These are phyloP conservation scores for Bombus cullumanus DNA, from an alignment of 1,140 invertebrate genomes.

Conservation along the genomic window DNA sequence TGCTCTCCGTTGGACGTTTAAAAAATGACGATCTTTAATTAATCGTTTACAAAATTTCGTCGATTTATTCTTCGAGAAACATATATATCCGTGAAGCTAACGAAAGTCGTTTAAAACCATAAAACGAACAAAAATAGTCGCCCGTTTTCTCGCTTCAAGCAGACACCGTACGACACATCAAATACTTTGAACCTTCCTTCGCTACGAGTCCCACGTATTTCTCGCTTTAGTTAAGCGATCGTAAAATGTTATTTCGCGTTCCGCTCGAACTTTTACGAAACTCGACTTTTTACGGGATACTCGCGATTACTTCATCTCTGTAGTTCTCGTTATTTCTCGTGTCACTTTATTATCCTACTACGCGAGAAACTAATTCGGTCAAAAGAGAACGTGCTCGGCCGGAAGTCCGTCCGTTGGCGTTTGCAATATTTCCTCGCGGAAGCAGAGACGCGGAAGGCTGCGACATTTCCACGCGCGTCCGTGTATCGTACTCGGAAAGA, in stretches of 20 bases:
- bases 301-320: neutral
- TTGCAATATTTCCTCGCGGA: slow-evolving; percentile 10
- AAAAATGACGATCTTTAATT: no score
- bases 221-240: neutral
- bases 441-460: slow-evolving; percentile 14
- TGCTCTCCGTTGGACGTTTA: accelerated
- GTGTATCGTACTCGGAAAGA: neutral
- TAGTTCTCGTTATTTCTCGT: neutral
- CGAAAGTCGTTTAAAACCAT: no score
- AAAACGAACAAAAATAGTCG: no score
- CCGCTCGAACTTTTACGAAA: neutral
- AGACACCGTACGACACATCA: no score
- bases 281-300: neutral
- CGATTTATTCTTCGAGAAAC: no score
- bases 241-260: neutral
- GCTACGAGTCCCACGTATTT: neutral
- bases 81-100: no score
- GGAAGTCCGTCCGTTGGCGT: slow-evolving; percentile 3
- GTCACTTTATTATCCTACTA: slow-evolving; percentile 5
- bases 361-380: neutral
- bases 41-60: no score
- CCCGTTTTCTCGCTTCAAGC: no score
- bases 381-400: neutral
- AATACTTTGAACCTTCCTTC: neutral
- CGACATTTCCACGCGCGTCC: neutral